Base-by-base conservation (phyloP, 2,888 invertebrate genomes). In the Apotomis turbidana region DNA sequence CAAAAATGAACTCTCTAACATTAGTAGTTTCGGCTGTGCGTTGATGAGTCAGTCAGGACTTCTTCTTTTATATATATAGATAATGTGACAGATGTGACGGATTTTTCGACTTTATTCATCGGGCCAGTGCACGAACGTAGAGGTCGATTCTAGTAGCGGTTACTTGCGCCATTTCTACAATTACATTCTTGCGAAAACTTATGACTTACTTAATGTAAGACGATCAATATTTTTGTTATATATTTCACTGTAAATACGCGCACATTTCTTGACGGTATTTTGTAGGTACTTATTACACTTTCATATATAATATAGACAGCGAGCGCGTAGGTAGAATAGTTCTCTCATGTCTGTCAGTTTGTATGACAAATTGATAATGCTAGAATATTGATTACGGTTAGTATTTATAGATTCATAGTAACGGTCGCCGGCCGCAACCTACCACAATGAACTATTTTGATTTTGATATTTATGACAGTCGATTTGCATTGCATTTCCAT, bases 401-500 rank as follows among this genome's bases (percentile, higher is more conserved):
- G 57, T 49, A 51, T 10, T 44, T 51, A 59, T n/a, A 52, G 57
- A 57, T 41, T n/a, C 44, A 27, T 41, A 55, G 62, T 41, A 52
- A 59, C 38, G 49, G 41, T 5, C 57, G 9, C 13, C 52, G 52
- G 55, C 27, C 44, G 62, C 58, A 52, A 68, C 38, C 38, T 68
- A 10, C 41, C 46, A 9, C 38, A 58, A 58, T 38, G 46, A 67
- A 71, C 66, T 63, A 63, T 68, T 66, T 68, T 62, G 36, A 68
- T 58, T 68, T 63, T 68, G 72, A 68, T 63, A 63, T 72, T 72
- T 72, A 72, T 68, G 63, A 72, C 68, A 72, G 68, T 68, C 68
- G 58, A 72, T 72, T 60, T 70, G 74, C 69, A 71, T 74, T 74
- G 70, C 70, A 74, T 74, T 74, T 63, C 68, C 74, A 73, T 74